Evolutionary conservation across 2,888 invertebrate species (phyloP), one percentile per base, ranked within the genome.

Genomic region (Lottia scabra): DNA sequence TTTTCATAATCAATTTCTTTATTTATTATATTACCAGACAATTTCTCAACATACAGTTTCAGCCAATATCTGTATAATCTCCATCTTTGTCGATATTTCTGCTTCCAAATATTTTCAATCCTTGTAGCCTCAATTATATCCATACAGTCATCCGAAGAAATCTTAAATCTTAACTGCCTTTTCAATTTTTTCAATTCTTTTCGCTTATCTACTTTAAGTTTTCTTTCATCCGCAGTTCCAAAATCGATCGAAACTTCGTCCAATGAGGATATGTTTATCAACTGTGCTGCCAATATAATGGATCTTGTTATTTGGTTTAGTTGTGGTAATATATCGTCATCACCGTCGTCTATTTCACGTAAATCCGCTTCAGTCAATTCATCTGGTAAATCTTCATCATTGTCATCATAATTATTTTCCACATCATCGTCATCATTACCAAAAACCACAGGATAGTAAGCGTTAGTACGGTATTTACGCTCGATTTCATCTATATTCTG

Each of bases 41-140:
- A 38, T 26, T 70, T 30, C 8, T 73, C 63, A 38, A 75, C 73
- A 73, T 82, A 84, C 23, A 71, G 66, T 12, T 68, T 15, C 10
- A 87, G 76, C 91, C 91, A 91, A 64, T 78, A 76, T n/a, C 87
- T 83, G 76, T 91, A 91, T 38, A 91, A 75, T 26, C 84, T 85
- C 91, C 91, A 92, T 73, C 91, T 87, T 1, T 89, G 80, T 10
- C 73, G 16, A 45, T 83, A 78, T 38, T 78, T 67, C 30, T 88
- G 74, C 56, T 78, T 75, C 80, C 88, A 80, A 10, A 85, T 80
- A 80, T 82, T 80, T 10, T 38, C 6, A 16, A 87, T 69, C 2
- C 48, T 16, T 0, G 67, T 48, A 23, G 75, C 80, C 69, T 86
- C 84, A 2, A 76, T 77, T 19, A 79, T 76, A 19, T 27, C 72